phyloP scores from a whole-genome alignment of 2,888 invertebrate genomes.

The Herminia tarsipennalis region DNA sequence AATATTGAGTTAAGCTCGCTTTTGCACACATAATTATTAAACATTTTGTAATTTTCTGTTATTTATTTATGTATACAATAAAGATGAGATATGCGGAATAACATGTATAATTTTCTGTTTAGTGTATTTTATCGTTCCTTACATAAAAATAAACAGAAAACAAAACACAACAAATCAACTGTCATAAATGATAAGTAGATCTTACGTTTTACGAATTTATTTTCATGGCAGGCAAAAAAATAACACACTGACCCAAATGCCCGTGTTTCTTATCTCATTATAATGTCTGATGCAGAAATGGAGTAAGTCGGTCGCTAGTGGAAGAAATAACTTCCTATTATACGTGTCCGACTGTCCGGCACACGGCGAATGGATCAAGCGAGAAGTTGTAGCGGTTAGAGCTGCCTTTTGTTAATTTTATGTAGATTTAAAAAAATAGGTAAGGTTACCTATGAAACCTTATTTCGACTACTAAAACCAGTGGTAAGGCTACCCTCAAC shows the following conservation, averaged over 20 bases:
- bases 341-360: slow-evolving; percentile 58
- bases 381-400: slow-evolving; percentile 28
- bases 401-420: too few relatives aligned
- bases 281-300: slow-evolving; percentile 49
- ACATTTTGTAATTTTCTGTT: too few relatives aligned
- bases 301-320: slow-evolving; percentile 53
- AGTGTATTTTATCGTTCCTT: too few relatives aligned
- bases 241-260: slow-evolving; percentile 43
- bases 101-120: too few relatives aligned
- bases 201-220: not conserved
- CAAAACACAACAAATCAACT: not conserved
- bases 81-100: too few relatives aligned
- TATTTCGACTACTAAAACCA: too few relatives aligned
- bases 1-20: too few relatives aligned
- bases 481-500: too few relatives aligned
- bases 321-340: slow-evolving; percentile 65
- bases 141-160: slow-evolving; percentile 1
- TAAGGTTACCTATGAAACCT: too few relatives aligned
- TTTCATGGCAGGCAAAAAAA: slow-evolving; percentile 13
- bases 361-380: slow-evolving; percentile 31
- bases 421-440: too few relatives aligned
- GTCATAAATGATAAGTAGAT: not conserved
- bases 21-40: too few relatives aligned
- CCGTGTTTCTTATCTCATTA: slow-evolving; percentile 54
- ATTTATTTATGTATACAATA: too few relatives aligned